These are phyloP conservation scores for Parnassius smintheus DNA, from an alignment of 2,888 invertebrate species.

Conservation along the genomic window DNA sequence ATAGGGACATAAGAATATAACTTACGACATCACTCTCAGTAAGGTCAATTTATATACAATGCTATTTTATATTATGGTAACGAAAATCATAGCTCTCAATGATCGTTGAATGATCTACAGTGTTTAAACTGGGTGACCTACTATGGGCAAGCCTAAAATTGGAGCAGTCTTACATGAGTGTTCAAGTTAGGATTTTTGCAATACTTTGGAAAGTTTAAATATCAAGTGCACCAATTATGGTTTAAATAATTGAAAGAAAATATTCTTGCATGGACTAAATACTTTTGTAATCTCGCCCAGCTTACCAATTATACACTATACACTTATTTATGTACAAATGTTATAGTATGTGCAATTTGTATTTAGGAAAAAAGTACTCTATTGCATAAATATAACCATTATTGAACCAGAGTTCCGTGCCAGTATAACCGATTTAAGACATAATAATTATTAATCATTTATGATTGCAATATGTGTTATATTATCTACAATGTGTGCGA, in stretches of 20 bases:
- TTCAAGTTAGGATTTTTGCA: conserved; percentile 5
- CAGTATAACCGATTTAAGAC: background rate
- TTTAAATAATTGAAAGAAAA: background rate
- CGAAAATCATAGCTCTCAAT: conserved; percentile 20
- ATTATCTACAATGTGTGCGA: too few species aligned
- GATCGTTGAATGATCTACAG: conserved; percentile 1
- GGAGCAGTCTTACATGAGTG: conserved; percentile 8
- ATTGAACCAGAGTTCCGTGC: background rate
- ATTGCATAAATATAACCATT: background rate
- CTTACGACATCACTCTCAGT: conserved; percentile 18
- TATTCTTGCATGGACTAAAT: background rate
- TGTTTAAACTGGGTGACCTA: conserved; percentile 5
- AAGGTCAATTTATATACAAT: conserved; percentile 23
- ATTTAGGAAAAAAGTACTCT: conserved; percentile 1
- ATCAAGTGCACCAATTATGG: background rate
- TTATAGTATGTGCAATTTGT: conserved; percentile 3
- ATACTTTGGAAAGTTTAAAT: background rate
- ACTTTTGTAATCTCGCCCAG: conserved; percentile 3
- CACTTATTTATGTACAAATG: conserved; percentile 14
- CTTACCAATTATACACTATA: too few species aligned
- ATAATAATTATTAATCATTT: too few species aligned
- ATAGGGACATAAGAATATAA: conserved; percentile 22
- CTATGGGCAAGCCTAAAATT: conserved; percentile 5
- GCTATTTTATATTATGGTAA: conserved; percentile 24
- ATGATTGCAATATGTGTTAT: too few species aligned